Evolutionary conservation across 2,797 vertebrate genomes (phyloP).

Genomic region (Spheniscus humboldti): DNA sequence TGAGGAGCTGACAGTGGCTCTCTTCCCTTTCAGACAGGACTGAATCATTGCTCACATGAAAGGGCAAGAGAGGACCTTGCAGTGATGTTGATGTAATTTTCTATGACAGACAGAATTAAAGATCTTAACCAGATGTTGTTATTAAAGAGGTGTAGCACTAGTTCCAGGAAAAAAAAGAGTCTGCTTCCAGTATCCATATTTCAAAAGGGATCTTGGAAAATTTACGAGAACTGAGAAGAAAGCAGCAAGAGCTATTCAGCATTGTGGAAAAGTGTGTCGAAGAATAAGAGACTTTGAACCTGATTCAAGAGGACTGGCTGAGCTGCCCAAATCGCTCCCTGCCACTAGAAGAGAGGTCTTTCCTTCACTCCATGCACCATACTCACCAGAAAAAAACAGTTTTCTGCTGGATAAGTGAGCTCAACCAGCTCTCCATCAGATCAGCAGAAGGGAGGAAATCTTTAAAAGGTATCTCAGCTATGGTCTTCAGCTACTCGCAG

Average conservation of each 20-base stretch:
- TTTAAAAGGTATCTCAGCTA: background rate
- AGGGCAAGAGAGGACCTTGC: background rate
- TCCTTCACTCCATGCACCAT: background rate
- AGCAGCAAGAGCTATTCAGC: background rate
- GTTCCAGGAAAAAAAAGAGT: background rate
- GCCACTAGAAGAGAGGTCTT: background rate
- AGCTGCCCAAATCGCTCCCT: background rate
- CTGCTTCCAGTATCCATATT: background rate
- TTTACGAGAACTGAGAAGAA: background rate
- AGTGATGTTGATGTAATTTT: background rate
- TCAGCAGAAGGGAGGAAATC: background rate
- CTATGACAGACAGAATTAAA: background rate
- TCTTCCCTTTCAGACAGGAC: background rate
- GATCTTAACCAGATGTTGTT: background rate
- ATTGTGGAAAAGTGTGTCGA: fast-evolving
- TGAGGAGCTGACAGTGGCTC: background rate
- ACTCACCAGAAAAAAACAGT: background rate
- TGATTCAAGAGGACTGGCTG: background rate
- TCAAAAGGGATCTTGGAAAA: background rate
- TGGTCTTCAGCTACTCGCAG: background rate
- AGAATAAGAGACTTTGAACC: background rate
- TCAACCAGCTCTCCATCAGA: background rate
- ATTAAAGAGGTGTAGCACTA: background rate
- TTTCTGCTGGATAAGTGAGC: background rate
- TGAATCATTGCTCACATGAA: background rate